These are phyloP conservation scores for Benthosema pterotum DNA, from an alignment of 2,797 vertebrate species.

Conservation along the genomic window DNA sequence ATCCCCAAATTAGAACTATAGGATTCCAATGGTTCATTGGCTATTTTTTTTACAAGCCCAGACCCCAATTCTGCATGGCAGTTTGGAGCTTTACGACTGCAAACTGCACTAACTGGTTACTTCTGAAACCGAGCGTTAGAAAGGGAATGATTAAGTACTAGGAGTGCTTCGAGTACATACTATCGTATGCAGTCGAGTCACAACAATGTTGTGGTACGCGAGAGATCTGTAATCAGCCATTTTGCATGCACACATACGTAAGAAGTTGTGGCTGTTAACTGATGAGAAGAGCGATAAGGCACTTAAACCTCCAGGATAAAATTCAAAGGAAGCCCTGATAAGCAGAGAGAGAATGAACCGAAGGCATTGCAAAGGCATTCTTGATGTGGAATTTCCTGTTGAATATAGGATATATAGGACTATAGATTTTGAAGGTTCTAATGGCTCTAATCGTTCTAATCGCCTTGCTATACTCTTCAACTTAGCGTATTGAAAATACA, in stretches of 20 bases:
- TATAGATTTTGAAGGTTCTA: not conserved
- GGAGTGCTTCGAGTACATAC: conserved; percentile 7
- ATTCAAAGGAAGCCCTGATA: conserved; percentile 16
- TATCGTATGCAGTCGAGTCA: conserved; percentile 21
- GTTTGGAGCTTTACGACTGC: conserved; percentile 48
- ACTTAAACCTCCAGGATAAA: conserved; percentile 8
- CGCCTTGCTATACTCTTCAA: conserved; percentile 42
- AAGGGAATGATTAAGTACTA: conserved; percentile 25
- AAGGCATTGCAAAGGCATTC: not conserved
- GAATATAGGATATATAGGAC: not conserved
- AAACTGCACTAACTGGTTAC: conserved; percentile 48
- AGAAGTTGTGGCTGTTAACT: too few species aligned
- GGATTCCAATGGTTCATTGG: conserved; percentile 73
- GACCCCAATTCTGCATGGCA: conserved; percentile 48
- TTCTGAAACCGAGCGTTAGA: conserved; percentile 18
- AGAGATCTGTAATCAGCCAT: conserved; percentile 8
- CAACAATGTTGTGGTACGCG: conserved; percentile 11
- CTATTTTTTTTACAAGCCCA: conserved; percentile 76
- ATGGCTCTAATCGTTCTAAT: too few species aligned
- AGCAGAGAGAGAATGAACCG: conserved; percentile 2
- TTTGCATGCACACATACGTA: not conserved
- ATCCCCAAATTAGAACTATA: conserved; percentile 81
- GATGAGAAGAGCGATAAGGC: conserved; percentile 2
- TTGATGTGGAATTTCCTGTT: not conserved
- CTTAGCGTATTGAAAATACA: not conserved